Percentiles rank a stretch among this genome's conserved stretches.
These are phyloP conservation scores for Podarcis siculus DNA, from an alignment of 2,797 vertebrate species.

Conservation along the genomic window DNA sequence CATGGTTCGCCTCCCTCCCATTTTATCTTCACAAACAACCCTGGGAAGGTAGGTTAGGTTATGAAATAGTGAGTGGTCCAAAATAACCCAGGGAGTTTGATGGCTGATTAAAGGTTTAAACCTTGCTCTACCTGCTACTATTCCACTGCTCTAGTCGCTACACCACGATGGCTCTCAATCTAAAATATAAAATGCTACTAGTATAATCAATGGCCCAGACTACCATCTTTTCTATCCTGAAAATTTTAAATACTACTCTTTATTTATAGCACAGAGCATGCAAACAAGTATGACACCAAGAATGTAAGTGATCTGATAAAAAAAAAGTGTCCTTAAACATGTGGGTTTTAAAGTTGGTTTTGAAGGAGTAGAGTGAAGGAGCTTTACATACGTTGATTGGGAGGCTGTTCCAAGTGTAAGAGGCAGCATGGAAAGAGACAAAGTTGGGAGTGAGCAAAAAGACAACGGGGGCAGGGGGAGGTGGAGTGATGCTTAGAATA, in stretches of 20 bases:
- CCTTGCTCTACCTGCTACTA: neutral
- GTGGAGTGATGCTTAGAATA: constrained; percentile 65
- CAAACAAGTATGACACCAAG: constrained; percentile 67
- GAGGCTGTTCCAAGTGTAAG: constrained; percentile 75
- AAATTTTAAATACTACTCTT: constrained; percentile 52
- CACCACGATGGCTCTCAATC: neutral
- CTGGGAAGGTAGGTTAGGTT: neutral
- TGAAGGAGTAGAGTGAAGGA: constrained; percentile 73
- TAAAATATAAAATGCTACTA: neutral
- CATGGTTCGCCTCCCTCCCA: neutral
- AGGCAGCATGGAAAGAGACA: constrained; percentile 78
- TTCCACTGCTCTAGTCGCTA: neutral
- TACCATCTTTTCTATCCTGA: constrained; percentile 35
- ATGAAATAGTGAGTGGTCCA: neutral
- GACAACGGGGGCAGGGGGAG: constrained; percentile 62
- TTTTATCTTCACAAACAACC: neutral
- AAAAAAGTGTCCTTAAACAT: constrained; percentile 62
- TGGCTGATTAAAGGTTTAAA: neutral
- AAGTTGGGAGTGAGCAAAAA: constrained; percentile 76
- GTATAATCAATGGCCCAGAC: neutral
- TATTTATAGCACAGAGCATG: constrained; percentile 63
- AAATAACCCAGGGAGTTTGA: neutral
- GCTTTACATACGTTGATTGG: constrained; percentile 75
- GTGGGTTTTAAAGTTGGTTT: constrained; percentile 63
- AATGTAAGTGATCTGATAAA: constrained; percentile 62